Conservation (phyloP, 2,888 invertebrate species). For the Pseudolycoriella hygida region DNA sequence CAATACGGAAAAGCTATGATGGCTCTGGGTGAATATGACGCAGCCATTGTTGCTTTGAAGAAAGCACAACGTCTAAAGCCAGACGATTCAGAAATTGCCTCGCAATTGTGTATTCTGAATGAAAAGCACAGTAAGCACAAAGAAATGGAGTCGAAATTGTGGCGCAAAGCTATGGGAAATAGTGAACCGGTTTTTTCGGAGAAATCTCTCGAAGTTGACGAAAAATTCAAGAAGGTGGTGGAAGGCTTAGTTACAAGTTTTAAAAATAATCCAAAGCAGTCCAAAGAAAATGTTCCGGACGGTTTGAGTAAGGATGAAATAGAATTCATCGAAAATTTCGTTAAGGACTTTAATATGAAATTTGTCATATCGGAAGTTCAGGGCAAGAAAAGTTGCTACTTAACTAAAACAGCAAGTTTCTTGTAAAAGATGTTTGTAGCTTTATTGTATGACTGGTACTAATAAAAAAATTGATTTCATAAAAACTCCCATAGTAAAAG, state of each 20-base stretch:
- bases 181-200: background rate
- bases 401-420: too few relatives aligned
- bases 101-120: conserved; percentile 33
- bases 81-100: conserved; percentile 32
- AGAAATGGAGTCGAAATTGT: conserved; percentile 21
- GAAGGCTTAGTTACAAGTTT: background rate
- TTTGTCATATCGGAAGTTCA: too few relatives aligned
- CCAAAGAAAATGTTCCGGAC: background rate
- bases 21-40: conserved; percentile 36
- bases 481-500: too few relatives aligned
- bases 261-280: background rate
- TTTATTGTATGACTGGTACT: too few relatives aligned
- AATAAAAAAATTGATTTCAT: too few relatives aligned
- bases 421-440: too few relatives aligned
- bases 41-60: conserved; percentile 37
- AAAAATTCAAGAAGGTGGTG: background rate
- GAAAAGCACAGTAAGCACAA: conserved; percentile 29
- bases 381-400: too few relatives aligned
- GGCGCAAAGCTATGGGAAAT: conserved; percentile 18
- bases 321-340: background rate
- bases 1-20: conserved; percentile 47
- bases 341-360: background rate
- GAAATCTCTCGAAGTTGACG: background rate
- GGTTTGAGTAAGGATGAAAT: background rate
- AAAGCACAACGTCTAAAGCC: conserved; percentile 36